phyloP scores from a whole-genome alignment of 2,113 vertebrate species.

The Pollimyrus isidori region DNA sequence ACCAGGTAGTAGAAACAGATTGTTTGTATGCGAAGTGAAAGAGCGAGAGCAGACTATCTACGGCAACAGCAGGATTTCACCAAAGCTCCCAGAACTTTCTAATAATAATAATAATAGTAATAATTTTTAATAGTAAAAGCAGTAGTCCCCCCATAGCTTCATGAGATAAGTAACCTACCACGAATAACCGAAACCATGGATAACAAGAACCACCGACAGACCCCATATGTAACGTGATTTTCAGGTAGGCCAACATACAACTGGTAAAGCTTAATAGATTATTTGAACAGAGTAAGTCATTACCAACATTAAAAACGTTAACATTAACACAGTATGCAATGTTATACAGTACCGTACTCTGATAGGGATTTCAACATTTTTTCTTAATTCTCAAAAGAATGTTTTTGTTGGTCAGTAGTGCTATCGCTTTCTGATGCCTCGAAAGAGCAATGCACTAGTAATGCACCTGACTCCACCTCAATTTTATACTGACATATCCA shows the following conservation, averaged over 20 bases:
- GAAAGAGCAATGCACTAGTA: neutral
- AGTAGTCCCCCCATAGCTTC: neutral
- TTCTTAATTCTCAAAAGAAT: neutral
- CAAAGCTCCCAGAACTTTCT: neutral
- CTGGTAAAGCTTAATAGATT: neutral
- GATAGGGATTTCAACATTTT: neutral
- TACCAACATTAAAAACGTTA: neutral
- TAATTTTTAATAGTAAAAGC: neutral
- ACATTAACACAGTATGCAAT: neutral
- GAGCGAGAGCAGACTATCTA: neutral
- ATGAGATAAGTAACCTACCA: neutral
- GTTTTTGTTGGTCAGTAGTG: neutral
- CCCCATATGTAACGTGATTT: neutral
- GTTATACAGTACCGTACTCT: neutral
- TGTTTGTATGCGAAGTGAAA: neutral
- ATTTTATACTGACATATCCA: neutral
- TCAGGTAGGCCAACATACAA: neutral
- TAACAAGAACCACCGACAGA: neutral
- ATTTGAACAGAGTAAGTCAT: neutral
- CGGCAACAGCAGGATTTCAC: neutral
- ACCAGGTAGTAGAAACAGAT: neutral
- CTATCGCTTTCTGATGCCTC: neutral
- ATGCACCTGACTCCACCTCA: neutral
- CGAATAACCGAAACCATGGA: neutral
- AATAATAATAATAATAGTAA: neutral